These are phyloP conservation scores for Syngnathoides biaculeatus DNA, from an alignment of 2,113 vertebrate species.

Conservation along the genomic window DNA sequence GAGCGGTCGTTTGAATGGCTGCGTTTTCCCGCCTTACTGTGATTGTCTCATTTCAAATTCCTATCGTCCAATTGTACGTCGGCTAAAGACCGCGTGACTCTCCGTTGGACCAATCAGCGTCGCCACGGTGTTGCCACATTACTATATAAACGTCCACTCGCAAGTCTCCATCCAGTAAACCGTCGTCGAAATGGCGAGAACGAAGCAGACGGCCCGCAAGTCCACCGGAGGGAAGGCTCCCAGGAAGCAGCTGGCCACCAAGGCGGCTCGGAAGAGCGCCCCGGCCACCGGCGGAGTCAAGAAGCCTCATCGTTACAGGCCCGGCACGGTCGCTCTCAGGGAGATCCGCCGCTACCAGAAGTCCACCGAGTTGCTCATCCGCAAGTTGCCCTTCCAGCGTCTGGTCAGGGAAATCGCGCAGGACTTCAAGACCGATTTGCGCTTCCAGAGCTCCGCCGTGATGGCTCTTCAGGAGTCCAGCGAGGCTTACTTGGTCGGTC, in stretches of 20 bases:
- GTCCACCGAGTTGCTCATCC: conserved; percentile 56
- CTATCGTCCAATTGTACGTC: background rate
- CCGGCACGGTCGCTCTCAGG: conserved; percentile 54
- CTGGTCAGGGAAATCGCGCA: conserved; percentile 57
- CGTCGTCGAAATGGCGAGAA: conserved; percentile 27
- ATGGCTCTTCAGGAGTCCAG: conserved; percentile 73
- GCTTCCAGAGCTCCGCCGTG: conserved; percentile 61
- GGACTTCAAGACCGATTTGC: conserved; percentile 60
- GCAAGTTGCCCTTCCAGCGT: conserved; percentile 57
- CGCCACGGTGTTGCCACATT: background rate
- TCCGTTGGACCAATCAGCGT: background rate
- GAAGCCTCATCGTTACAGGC: conserved; percentile 59
- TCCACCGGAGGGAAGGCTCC: conserved; percentile 50
- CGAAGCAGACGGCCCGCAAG: conserved; percentile 49
- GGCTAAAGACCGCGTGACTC: background rate
- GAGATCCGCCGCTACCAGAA: conserved; percentile 62
- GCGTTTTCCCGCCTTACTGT: background rate
- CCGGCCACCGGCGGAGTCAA: conserved; percentile 55
- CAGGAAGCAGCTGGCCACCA: conserved; percentile 53
- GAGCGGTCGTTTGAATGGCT: background rate
- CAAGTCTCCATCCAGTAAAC: accelerated
- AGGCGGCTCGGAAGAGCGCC: conserved; percentile 51
- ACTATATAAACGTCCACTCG: background rate
- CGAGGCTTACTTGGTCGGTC: conserved; percentile 75
- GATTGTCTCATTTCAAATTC: conserved; percentile 1